Evolutionary conservation across 2,888 invertebrate species (phyloP).

Genomic region (Arctia plantaginis): DNA sequence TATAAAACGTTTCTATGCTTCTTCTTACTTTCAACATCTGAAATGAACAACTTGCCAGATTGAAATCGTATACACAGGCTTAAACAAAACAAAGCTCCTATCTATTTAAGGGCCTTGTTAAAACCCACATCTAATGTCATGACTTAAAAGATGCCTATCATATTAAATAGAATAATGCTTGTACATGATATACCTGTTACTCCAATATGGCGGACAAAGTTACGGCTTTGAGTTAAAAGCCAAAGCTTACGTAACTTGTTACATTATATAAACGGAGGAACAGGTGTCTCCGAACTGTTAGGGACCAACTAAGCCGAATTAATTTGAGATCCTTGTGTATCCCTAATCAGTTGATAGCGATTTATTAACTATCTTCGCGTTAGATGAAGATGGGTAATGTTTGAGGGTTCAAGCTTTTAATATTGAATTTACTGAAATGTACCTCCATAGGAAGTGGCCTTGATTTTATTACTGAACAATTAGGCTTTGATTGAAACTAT

Average conservation of each 20-base stretch:
- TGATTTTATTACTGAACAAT: not conserved
- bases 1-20: not conserved
- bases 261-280: constrained; percentile 53
- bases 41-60: not conserved
- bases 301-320: constrained; percentile 52
- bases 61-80: not conserved
- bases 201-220: constrained; percentile 50
- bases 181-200: constrained; percentile 57
- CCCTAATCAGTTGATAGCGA: constrained; percentile 45
- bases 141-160: constrained; percentile 37
- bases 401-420: constrained; percentile 1
- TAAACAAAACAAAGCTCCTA: not conserved
- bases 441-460: not conserved
- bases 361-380: constrained; percentile 24
- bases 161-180: constrained; percentile 45
- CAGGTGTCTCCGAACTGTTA: constrained; percentile 61
- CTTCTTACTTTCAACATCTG: not conserved
- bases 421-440: not conserved
- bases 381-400: constrained; percentile 1
- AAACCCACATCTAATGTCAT: constrained; percentile 27
- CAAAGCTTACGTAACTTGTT: constrained; percentile 57
- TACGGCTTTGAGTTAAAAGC: constrained; percentile 60
- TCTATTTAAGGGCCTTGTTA: not conserved
- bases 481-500: not conserved
- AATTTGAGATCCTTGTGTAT: constrained; percentile 45